Evolutionary conservation across 2,888 invertebrate genomes (phyloP).

Genomic region (Helobdella robusta): DNA sequence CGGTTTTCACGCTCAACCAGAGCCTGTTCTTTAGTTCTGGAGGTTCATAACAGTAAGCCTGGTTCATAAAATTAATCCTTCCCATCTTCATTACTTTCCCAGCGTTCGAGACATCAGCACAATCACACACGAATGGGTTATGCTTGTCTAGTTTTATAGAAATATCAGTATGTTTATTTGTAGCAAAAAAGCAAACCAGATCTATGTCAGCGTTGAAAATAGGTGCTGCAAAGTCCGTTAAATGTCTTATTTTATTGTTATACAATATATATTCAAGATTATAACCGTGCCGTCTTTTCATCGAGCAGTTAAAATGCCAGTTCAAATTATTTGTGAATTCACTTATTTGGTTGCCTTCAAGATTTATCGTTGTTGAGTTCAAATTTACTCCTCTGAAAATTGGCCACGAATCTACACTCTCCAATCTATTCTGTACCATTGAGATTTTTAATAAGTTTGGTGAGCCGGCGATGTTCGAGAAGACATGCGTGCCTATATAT

Average conservation of each 20-base stretch:
- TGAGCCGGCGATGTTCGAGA: too few species aligned
- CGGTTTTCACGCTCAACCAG: too few species aligned
- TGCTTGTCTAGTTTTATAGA: not conserved
- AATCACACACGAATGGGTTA: conserved; percentile 18
- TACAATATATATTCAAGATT: not conserved
- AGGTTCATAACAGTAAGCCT: not conserved
- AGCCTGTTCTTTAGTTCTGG: too few species aligned
- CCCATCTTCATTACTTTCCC: not conserved
- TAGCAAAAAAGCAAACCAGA: not conserved
- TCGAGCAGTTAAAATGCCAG: conserved; percentile 15
- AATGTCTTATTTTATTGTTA: conserved; percentile 7
- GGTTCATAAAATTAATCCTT: not conserved
- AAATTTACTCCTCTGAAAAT: too few species aligned
- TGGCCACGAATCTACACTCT: too few species aligned
- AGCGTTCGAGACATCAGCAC: not conserved
- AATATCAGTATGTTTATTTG: not conserved
- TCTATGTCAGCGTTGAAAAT: not conserved
- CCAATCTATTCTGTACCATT: too few species aligned
- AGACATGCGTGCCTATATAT: too few species aligned
- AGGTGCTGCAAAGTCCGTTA: not conserved
- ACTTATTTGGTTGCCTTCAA: too few species aligned
- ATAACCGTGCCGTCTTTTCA: not conserved
- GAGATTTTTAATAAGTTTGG: too few species aligned
- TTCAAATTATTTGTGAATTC: conserved; percentile 5
- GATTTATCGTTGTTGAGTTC: too few species aligned